These are phyloP conservation scores for Myanophis thanlyinensis DNA, from an alignment of 2,113 vertebrate genomes.

Conservation along the genomic window DNA sequence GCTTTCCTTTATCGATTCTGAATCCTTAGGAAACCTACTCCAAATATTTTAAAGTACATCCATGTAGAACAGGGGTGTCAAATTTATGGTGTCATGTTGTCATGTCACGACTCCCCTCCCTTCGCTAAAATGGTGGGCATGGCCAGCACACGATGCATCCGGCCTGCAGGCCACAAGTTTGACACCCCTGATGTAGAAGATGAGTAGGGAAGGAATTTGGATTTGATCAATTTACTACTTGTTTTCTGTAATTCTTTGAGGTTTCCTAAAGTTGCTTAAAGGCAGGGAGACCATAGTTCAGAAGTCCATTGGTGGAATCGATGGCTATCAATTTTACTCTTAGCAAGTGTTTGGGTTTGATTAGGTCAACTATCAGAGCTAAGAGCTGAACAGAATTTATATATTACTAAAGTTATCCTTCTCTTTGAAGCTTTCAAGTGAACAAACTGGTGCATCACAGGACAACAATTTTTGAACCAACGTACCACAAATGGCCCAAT, in stretches of 20 bases:
- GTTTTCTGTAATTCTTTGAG: not conserved
- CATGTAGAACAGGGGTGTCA: too few relatives aligned
- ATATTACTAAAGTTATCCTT: not conserved
- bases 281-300: not conserved
- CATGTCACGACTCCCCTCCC: too few relatives aligned
- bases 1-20: not conserved
- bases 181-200: too few relatives aligned
- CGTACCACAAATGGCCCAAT: not conserved
- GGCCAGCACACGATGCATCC: too few relatives aligned
- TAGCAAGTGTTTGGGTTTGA: not conserved
- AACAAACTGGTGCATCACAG: not conserved
- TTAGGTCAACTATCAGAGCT: fast-evolving
- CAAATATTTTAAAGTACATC: not conserved
- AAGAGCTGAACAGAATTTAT: slow-evolving; percentile 31
- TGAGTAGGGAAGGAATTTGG: not conserved
- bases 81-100: too few relatives aligned
- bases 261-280: not conserved
- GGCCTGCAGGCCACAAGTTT: too few relatives aligned
- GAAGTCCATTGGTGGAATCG: not conserved
- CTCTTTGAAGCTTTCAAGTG: not conserved
- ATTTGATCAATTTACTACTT: not conserved
- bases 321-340: not conserved
- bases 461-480: not conserved
- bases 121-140: too few relatives aligned
- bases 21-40: not conserved